Base-by-base conservation (phyloP, 2,888 invertebrate genomes). In the Epirrhoe alternata region DNA sequence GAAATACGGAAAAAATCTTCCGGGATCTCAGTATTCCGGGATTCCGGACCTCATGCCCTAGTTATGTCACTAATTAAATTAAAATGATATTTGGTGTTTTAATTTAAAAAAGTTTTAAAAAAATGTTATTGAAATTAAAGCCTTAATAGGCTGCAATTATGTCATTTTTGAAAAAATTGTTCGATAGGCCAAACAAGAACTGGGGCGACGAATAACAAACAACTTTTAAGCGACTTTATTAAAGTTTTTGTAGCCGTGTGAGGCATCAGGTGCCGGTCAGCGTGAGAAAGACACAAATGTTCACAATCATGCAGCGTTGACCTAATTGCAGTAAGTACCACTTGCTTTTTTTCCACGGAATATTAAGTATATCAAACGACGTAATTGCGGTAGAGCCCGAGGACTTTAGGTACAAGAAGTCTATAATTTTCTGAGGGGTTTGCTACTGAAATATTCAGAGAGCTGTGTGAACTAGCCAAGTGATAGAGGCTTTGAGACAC, bases 371-470 rank as follows among this genome's bases (percentile, higher is more conserved):
- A 83, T 83, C 74, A 79, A 85, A 83, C 72, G 66, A 56, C 75
- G 78, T 86, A 89, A 89, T 90, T 87, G 84, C 79, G 69, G 77
- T 80, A 83, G 77, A n/a, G 75, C 76, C 72, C 68, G 74, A 78
- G 76, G 79, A 74, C 75, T 74, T 57, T 72, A n/a, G n/a, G n/a
- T n/a, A 79, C 76, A 74, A 74, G 74, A 82, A 85, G 84, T 83
- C 89, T 88, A 84, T 93, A 88, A 92, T 93, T 92, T 91, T 79
- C 80, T 50, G 79, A 73, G 80, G 79, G 78, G 79, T 75, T 70
- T 70, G 75, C 82, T 84, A 81, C 83, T 92, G 74, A 89, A 93
- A 90, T 92, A 91, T 92, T 92, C 87, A 92, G 81, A 74, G 73
- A 72, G 75, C 77, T 74, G 80, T 90, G 88, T 80, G 90, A 89